These are phyloP conservation scores for Hylaeus volcanicus DNA, from an alignment of 1,140 invertebrate genomes.

Conservation along the genomic window DNA sequence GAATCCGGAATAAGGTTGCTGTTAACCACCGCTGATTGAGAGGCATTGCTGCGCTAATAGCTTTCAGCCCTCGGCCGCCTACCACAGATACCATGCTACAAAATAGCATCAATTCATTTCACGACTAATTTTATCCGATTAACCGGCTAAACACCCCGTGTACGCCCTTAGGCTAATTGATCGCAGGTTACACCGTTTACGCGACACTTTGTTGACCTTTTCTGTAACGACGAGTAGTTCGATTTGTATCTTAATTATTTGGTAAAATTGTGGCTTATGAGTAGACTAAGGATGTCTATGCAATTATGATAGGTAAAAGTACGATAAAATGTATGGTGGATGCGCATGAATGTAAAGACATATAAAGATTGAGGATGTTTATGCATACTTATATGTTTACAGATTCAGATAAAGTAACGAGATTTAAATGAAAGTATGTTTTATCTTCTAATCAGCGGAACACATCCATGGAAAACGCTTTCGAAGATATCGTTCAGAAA, in stretches of 20 bases:
- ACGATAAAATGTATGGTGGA: too few relatives aligned
- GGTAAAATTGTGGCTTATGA: too few relatives aligned
- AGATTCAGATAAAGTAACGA: too few relatives aligned
- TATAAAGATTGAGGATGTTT: too few relatives aligned
- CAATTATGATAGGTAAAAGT: too few relatives aligned
- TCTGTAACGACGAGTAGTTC: neutral
- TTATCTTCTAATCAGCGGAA: too few relatives aligned
- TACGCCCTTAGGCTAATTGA: neutral
- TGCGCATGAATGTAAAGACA: too few relatives aligned
- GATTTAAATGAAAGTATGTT: too few relatives aligned
- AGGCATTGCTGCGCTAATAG: constrained; percentile 64
- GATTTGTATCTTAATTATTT: too few relatives aligned
- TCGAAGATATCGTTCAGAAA: too few relatives aligned
- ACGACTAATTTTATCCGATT: constrained; percentile 65
- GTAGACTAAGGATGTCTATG: neutral
- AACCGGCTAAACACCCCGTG: constrained; percentile 38
- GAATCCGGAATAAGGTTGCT: constrained; percentile 36
- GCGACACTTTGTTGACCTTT: neutral
- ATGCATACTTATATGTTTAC: too few relatives aligned
- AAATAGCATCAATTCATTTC: constrained; percentile 61
- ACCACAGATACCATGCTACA: constrained; percentile 27
- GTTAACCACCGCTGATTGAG: constrained; percentile 58
- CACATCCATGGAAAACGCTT: too few relatives aligned
- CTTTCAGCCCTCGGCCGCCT: constrained; percentile 55
- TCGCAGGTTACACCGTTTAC: neutral